Evolutionary conservation across 2,888 invertebrate genomes (phyloP), one percentile per base, ranked within the genome.

Genomic region (Drosophila histrio): DNA sequence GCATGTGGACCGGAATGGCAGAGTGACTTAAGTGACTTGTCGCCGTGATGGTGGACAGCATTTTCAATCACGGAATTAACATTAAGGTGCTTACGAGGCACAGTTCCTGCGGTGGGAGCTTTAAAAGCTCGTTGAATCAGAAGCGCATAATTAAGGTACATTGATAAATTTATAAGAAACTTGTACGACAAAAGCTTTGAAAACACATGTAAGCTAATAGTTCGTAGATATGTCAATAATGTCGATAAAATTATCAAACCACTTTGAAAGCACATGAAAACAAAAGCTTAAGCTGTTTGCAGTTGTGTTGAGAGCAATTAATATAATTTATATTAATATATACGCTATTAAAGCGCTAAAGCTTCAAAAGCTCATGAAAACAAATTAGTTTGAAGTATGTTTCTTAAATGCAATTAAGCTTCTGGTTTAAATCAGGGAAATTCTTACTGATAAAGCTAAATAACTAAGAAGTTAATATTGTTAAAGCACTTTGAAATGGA

Each of bases 21-120:
- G 34, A 52, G 39, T 21, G 28, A 19, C 58, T 73, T 17, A 57
- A 77, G 59, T 56, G 57, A 24, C 21, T 32, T 66, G 78, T 61
- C 77, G 43, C 19, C 22, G 30, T 15, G 11, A 24, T 46, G 52
- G 58, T n/a, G 44, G 15, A 53, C 38, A 30, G 6, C n/a, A 15
- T 30, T 15, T 41, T 28, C 21, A 53, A 32, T 54, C n/a, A 9
- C 24, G 5, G 43, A 43, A 15, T 17, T 4, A 24, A 28, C n/a
- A 7, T 1, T 7, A 34, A 9, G 38, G 7, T 26, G 19, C 2
- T 38, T 28, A 52, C 1, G 8, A 24, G 17, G 17, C 2, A 2
- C 26, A n/a, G 39, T 21, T n/a, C n/a, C n/a, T 43, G 43, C 43
- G 13, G n/a, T 7, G 2, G 11, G 19, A 19, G 39, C 21, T 39